Conservation (phyloP, 1,140 invertebrate species). For the Choristoneura fumiferana region DNA sequence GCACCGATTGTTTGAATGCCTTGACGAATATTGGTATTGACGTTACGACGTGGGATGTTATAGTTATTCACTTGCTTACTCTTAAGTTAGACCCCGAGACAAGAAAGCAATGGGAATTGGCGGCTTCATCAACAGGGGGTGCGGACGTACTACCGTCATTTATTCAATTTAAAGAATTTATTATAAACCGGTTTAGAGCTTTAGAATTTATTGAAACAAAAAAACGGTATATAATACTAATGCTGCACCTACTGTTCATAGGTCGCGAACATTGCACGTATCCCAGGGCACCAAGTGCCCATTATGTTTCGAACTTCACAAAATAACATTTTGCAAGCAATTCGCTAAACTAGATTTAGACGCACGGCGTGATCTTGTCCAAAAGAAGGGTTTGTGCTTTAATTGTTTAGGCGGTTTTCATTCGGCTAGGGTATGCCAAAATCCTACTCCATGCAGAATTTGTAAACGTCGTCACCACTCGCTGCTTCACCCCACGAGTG, state of each 20-base stretch:
- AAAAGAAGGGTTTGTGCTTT: too few relatives aligned
- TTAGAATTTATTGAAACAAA: slow-evolving; percentile 16
- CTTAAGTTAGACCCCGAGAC: too few relatives aligned
- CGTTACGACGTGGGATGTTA: too few relatives aligned
- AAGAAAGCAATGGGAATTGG: slow-evolving; percentile 5
- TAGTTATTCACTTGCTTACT: too few relatives aligned
- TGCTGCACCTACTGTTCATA: neutral
- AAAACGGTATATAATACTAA: neutral
- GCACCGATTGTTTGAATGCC: neutral
- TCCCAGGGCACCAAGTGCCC: neutral
- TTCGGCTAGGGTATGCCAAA: slow-evolving; percentile 2
- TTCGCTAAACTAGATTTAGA: neutral
- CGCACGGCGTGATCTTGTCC: slow-evolving; percentile 1
- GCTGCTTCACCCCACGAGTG: neutral
- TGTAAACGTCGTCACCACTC: slow-evolving; percentile 17
- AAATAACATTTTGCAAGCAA: slow-evolving; percentile 8
- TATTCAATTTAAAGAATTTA: slow-evolving; percentile 16
- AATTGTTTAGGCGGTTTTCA: slow-evolving; percentile 9
- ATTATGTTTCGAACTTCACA: slow-evolving; percentile 6
- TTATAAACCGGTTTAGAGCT: too few relatives aligned
- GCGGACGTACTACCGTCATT: slow-evolving; percentile 6
- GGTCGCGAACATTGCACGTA: neutral
- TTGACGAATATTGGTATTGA: too few relatives aligned
- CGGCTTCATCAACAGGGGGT: neutral
- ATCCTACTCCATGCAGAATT: neutral